Percentiles rank a stretch among this genome's conserved stretches.
Conservation (phyloP, 2,113 vertebrate species). For the Rutilus rutilus region DNA sequence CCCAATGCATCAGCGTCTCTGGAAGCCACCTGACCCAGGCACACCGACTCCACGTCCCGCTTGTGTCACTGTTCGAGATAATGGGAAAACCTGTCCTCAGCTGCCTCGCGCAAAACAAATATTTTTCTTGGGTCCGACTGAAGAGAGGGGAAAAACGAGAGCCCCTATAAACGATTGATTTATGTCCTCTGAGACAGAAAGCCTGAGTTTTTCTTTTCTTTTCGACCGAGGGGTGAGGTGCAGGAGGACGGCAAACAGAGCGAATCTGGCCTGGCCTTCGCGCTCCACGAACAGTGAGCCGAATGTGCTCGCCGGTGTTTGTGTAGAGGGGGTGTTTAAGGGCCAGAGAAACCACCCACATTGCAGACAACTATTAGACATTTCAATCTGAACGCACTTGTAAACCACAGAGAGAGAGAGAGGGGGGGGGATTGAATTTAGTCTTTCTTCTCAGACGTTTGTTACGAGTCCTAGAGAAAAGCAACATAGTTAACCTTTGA, state of each 20-base stretch:
- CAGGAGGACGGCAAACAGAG: conserved; percentile 68
- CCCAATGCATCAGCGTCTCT: conserved; percentile 7
- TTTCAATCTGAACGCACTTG: conserved; percentile 60
- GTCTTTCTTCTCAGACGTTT: conserved; percentile 34
- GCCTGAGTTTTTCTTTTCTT: conserved; percentile 64
- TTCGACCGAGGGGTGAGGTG: conserved; percentile 51
- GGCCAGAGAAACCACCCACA: conserved; percentile 79
- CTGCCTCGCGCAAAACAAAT: conserved; percentile 74
- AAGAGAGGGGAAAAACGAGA: conserved; percentile 71
- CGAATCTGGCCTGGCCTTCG: conserved; percentile 65
- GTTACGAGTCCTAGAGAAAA: conserved; percentile 51
- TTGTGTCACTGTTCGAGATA: conserved; percentile 66
- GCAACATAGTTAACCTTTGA: conserved; percentile 50
- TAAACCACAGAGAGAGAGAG: conserved; percentile 37
- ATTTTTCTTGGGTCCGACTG: conserved; percentile 77
- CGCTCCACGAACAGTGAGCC: conserved; percentile 65
- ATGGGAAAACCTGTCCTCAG: conserved; percentile 76
- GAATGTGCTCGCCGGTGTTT: conserved; percentile 73
- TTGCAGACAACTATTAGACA: conserved; percentile 65
- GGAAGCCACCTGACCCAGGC: conserved; percentile 59
- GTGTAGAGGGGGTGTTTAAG: conserved; percentile 71
- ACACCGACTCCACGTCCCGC: conserved; percentile 22
- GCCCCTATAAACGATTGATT: conserved; percentile 78
- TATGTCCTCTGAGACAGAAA: conserved; percentile 70
- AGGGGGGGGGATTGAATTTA: not conserved